A percentile compares a stretch with the other conserved stretches of the same genome.
Evolutionary conservation across 2,888 invertebrate species (phyloP).

Genomic region (Hypsopygia costalis): DNA sequence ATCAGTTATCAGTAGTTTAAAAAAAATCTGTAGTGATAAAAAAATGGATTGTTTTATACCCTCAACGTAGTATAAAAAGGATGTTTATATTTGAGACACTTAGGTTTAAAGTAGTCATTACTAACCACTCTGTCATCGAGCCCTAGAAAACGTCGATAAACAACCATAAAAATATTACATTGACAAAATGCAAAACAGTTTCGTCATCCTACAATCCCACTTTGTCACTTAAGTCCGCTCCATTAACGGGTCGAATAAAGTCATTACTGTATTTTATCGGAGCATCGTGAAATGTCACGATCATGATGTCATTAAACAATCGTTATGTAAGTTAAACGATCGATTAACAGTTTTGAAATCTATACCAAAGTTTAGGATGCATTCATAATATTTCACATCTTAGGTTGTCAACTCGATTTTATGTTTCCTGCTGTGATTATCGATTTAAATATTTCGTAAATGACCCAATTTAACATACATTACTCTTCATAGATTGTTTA

Average conservation of each 20-base stretch:
- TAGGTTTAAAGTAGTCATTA: too few relatives aligned
- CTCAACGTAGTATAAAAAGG: too few relatives aligned
- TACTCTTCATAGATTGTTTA: too few relatives aligned
- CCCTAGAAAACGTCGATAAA: too few relatives aligned
- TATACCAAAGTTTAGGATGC: background rate
- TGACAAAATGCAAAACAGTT: background rate
- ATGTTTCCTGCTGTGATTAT: background rate
- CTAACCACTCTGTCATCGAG: too few relatives aligned
- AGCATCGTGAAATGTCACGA: conserved; percentile 34
- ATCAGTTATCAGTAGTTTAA: too few relatives aligned
- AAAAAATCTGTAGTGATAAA: too few relatives aligned
- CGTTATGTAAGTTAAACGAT: conserved; percentile 4
- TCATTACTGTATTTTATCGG: conserved; percentile 11
- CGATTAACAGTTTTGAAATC: conserved; percentile 7
- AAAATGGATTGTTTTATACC: too few relatives aligned
- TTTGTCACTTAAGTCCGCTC: background rate
- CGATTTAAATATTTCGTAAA: background rate
- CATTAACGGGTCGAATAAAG: conserved; percentile 19
- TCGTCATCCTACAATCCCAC: background rate
- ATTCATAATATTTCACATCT: background rate
- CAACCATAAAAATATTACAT: too few relatives aligned
- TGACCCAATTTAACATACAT: too few relatives aligned
- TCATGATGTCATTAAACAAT: conserved; percentile 28
- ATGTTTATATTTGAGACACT: too few relatives aligned
- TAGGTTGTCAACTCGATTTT: background rate